These are phyloP conservation scores for Caenorhabditis sp. DNA, from an alignment of 2,888 invertebrate species.

Conservation along the genomic window DNA sequence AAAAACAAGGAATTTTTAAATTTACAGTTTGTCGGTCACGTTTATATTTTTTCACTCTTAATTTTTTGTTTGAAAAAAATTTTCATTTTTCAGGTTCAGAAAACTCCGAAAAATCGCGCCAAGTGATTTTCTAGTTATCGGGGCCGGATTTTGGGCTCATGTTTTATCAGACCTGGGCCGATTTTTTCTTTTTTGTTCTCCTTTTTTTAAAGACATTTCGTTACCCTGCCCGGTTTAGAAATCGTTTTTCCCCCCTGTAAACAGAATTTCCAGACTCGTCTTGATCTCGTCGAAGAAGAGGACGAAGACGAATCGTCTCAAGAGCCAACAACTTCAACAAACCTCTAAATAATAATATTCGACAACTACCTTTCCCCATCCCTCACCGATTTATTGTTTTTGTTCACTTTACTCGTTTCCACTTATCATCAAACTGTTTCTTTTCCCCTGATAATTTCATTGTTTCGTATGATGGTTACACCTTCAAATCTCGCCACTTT, in stretches of 20 bases:
- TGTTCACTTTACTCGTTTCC: constrained; percentile 2
- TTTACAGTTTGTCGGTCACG: too few relatives aligned
- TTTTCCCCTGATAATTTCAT: background rate
- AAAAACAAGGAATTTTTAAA: too few relatives aligned
- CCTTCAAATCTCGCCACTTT: constrained; percentile 6
- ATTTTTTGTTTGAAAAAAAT: background rate
- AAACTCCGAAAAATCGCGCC: background rate
- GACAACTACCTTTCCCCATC: constrained; percentile 16
- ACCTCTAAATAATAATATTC: constrained; percentile 1
- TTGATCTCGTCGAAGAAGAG: constrained; percentile 30
- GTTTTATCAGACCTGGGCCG: too few relatives aligned
- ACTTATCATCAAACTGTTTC: constrained; percentile 9
- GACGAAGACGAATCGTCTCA: constrained; percentile 21
- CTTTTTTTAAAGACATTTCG: too few relatives aligned
- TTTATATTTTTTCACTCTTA: too few relatives aligned
- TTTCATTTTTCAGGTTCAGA: background rate
- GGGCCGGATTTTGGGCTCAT: too few relatives aligned
- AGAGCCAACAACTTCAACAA: constrained; percentile 3
- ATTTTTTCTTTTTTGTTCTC: too few relatives aligned
- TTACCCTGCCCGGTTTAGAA: too few relatives aligned
- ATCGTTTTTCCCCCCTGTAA: too few relatives aligned
- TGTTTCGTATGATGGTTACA: constrained; percentile 38
- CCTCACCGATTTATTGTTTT: too few relatives aligned
- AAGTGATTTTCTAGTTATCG: background rate
- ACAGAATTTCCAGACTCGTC: constrained; percentile 23